These are phyloP conservation scores for Microctonus hyperodae DNA, from an alignment of 2,888 invertebrate genomes.

Conservation along the genomic window DNA sequence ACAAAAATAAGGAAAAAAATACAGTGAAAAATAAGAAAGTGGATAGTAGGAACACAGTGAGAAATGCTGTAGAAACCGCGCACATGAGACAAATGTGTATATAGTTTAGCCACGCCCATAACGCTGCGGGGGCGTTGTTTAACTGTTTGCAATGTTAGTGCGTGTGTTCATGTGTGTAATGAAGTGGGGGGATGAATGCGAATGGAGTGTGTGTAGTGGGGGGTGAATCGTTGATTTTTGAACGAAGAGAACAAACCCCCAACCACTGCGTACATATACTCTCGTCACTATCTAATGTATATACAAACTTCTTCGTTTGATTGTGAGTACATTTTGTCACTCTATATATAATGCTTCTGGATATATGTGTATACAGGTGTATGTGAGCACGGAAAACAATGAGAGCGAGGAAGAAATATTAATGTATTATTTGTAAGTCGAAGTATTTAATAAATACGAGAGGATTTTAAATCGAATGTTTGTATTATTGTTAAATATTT, in stretches of 20 bases:
- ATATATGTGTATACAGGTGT: too few relatives aligned
- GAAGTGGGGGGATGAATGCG: constrained; percentile 34
- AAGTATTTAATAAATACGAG: constrained; percentile 4
- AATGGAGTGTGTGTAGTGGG: constrained; percentile 24
- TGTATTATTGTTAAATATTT: constrained; percentile 27
- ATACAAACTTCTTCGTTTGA: not conserved
- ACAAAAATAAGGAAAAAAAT: constrained; percentile 27
- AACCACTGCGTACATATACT: constrained; percentile 31
- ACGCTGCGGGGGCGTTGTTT: constrained; percentile 51
- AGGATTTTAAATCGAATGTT: constrained; percentile 29
- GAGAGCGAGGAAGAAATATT: constrained; percentile 17
- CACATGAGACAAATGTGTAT: constrained; percentile 39
- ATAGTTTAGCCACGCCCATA: constrained; percentile 27
- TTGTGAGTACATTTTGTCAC: constrained; percentile 15
- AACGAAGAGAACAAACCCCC: constrained; percentile 38
- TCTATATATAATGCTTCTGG: not conserved
- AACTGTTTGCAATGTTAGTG: constrained; percentile 19
- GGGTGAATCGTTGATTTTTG: constrained; percentile 48
- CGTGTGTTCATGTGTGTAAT: constrained; percentile 29
- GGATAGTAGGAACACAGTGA: constrained; percentile 10
- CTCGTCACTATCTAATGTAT: constrained; percentile 39
- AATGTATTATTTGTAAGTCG: not conserved
- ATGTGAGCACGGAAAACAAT: too few relatives aligned
- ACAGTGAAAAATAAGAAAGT: constrained; percentile 1
- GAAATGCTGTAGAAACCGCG: constrained; percentile 27